Percentiles rank a stretch among this genome's conserved stretches.
Evolutionary conservation across 2,888 invertebrate species (phyloP).

Genomic region (Eulithis prunata): DNA sequence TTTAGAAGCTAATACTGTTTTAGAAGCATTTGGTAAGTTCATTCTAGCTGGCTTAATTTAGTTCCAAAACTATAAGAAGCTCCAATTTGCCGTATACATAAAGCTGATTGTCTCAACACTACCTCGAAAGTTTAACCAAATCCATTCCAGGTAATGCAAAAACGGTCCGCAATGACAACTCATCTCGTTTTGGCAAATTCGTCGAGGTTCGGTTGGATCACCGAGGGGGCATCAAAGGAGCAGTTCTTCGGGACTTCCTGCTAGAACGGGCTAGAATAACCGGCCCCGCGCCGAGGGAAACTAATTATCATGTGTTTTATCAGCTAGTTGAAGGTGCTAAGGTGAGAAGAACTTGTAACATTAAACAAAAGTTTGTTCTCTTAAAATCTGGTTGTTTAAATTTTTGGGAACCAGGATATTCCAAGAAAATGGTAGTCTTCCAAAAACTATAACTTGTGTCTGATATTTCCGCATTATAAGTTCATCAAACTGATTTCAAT

Average conservation of each 20-base stretch:
- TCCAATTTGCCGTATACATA: no score
- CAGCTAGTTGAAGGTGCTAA: constrained; percentile 94
- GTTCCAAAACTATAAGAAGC: background rate
- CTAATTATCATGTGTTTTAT: constrained; percentile 97
- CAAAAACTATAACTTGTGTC: no score
- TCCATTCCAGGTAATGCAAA: constrained; percentile 91
- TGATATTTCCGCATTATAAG: no score
- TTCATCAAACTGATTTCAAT: no score
- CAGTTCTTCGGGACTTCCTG: constrained; percentile 95
- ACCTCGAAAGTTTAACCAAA: background rate
- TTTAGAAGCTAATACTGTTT: constrained; percentile 95
- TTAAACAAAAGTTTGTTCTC: background rate
- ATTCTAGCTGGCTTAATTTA: background rate
- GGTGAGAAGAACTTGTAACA: constrained; percentile 63
- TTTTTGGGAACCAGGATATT: background rate
- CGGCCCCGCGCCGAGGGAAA: constrained; percentile 93
- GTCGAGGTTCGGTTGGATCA: constrained; percentile 96
- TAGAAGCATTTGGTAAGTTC: constrained; percentile 95
- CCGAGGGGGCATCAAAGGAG: constrained; percentile 95
- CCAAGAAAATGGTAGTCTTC: no score
- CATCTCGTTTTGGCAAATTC: constrained; percentile 97
- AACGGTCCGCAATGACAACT: constrained; percentile 96
- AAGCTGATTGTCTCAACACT: background rate
- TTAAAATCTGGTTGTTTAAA: background rate
- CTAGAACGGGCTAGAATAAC: constrained; percentile 96